Percentiles rank a stretch among this genome's conserved stretches.
Conservation (phyloP, 2,797 vertebrate genomes). For the Phoxinus dragarum region DNA sequence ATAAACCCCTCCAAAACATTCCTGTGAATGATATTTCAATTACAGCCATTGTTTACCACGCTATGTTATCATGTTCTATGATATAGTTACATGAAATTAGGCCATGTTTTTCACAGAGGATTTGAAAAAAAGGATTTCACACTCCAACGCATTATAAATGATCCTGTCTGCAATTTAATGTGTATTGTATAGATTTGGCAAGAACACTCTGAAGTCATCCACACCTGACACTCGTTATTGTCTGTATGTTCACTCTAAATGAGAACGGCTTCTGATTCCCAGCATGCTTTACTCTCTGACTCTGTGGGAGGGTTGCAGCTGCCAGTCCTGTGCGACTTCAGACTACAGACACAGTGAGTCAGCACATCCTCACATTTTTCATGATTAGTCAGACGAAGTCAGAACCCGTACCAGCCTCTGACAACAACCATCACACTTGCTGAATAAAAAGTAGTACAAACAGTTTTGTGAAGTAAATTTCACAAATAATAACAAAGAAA, state of each 20-base stretch:
- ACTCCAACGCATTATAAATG: conserved; percentile 58
- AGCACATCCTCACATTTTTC: conserved; percentile 6
- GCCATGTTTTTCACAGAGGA: conserved; percentile 68
- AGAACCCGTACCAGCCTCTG: background rate
- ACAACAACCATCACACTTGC: background rate
- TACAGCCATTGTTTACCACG: conserved; percentile 71
- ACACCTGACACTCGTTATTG: background rate
- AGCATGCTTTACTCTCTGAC: background rate
- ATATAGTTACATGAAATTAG: conserved; percentile 70
- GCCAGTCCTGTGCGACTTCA: background rate
- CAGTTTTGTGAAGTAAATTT: background rate
- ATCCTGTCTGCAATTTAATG: conserved; percentile 66
- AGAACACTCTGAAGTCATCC: conserved; percentile 16
- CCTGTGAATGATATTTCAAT: conserved; percentile 73
- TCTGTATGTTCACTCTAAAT: conserved; percentile 8
- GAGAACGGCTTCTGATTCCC: background rate
- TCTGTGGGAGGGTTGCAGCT: conserved; percentile 25
- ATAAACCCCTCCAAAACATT: background rate
- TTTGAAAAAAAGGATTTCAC: conserved; percentile 73
- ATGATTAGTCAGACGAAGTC: conserved; percentile 20
- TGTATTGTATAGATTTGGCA: background rate
- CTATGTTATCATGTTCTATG: conserved; percentile 69
- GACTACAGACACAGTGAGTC: conserved; percentile 2
- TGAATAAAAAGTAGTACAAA: background rate
- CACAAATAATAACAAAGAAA: background rate